Base-by-base conservation (phyloP, 2,113 vertebrate species). In the Hippocampus barbouri region DNA sequence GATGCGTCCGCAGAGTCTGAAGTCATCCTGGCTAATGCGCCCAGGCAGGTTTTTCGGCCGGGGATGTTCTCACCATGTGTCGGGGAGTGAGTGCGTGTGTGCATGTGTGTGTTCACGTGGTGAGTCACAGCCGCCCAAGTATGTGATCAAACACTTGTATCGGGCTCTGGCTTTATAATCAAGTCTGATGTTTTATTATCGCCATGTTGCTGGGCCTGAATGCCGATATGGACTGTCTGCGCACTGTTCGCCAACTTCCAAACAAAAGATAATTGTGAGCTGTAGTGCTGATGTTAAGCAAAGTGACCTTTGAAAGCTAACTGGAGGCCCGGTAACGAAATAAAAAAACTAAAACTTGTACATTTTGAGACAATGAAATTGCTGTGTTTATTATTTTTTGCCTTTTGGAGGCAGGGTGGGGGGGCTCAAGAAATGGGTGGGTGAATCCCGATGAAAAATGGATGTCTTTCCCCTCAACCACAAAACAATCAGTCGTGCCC, bases 61-160 rank as follows among this genome's bases (percentile, higher is more conserved):
- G 53, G 51, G 68, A 69, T 79, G 75, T 51, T 79, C 75, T 79
- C 80, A 73, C 71, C 51, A 34, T 73, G 47, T 76, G 73, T 57
- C 40, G 20, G 20, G 21, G 10, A 14, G 25, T 60, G 27, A 5
- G 14, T 18, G 59, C 30, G 25, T 60, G 27, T 75, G 77, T 75
- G 68, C 59, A 56, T 68, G 69, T 60, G 65, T 60, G 74, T 70
- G 77, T 71, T 78, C 56, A 67, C 68, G 20, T 54, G 77, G 49
- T 85, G 84, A 89, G 79, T 89, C 86, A 85, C 76, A 78, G 68
- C 65, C 18, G n/a, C 76, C 72, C 71, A 69, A 68, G 34, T 66
- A 77, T 20, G 75, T 75, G 83, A 89, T 89, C 87, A 91, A 87
- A 90, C 78, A 56, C 67, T 77, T 78, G 12, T 60, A 80, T 72